Conservation (phyloP, 2,797 vertebrate species). For the Squalus acanthias region DNA sequence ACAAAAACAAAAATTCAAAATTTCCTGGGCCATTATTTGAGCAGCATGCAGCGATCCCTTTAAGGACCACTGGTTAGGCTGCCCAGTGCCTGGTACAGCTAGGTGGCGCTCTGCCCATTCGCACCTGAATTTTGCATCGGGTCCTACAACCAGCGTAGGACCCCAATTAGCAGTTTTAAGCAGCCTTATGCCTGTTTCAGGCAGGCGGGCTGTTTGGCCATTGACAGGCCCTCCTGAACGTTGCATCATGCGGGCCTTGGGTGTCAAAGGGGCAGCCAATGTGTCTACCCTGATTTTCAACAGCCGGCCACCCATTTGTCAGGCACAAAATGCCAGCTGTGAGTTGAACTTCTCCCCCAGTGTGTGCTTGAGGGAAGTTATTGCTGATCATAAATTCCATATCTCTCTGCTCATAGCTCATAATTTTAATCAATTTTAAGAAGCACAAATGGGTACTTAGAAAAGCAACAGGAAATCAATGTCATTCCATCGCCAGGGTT, state of each 20-base stretch:
- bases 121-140: neutral
- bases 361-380: neutral
- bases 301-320: neutral
- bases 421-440: constrained; percentile 38
- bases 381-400: constrained; percentile 31
- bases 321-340: neutral
- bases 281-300: neutral
- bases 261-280: neutral
- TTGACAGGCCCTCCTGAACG: neutral
- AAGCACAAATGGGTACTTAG: constrained; percentile 28
- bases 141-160: neutral
- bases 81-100: neutral
- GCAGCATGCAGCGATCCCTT: neutral
- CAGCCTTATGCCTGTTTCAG: neutral
- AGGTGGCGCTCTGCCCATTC: neutral
- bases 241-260: neutral
- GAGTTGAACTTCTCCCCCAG: neutral
- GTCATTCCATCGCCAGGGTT: constrained; percentile 28
- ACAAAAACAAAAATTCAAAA: neutral
- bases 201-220: neutral
- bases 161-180: neutral
- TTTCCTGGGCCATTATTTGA: neutral
- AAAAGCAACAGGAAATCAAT: constrained; percentile 36
- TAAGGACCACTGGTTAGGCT: neutral
- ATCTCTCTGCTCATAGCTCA: constrained; percentile 27